Evolutionary conservation across 2,888 invertebrate genomes (phyloP).

Genomic region (Polydrusus cervinus): DNA sequence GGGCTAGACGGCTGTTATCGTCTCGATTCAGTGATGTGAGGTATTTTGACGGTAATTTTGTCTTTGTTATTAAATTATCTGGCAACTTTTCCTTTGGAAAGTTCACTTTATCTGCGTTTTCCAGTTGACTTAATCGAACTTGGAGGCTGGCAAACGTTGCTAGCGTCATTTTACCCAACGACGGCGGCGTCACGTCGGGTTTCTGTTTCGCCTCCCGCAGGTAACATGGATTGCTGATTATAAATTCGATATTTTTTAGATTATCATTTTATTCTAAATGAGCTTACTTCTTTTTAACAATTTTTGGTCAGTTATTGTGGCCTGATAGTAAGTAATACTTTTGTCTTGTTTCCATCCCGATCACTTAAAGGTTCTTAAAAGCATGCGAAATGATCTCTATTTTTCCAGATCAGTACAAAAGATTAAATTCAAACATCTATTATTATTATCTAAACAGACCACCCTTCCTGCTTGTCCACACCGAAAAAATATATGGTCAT

Average conservation of each 20-base stretch:
- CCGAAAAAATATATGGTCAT: no score
- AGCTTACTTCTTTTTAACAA: background rate
- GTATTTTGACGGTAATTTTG: constrained; percentile 68
- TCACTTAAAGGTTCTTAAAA: no score
- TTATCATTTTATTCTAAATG: background rate
- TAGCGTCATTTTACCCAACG: constrained; percentile 24
- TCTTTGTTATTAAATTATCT: constrained; percentile 72
- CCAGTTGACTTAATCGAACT: constrained; percentile 59
- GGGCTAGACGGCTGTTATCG: constrained; percentile 64
- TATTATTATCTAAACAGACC: no score
- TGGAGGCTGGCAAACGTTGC: constrained; percentile 29
- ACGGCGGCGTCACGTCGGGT: constrained; percentile 25
- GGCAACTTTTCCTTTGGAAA: constrained; percentile 70
- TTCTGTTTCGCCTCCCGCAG: constrained; percentile 25
- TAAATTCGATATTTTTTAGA: constrained; percentile 14
- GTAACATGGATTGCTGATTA: constrained; percentile 19
- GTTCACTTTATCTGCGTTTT: constrained; percentile 72
- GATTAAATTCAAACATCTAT: no score
- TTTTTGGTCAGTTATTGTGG: background rate
- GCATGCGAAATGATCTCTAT: no score
- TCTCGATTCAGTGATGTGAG: constrained; percentile 63
- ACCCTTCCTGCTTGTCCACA: no score
- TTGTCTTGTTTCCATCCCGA: no score
- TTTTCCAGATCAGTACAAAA: no score
- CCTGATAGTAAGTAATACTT: no score